Conservation (phyloP, 2,113 vertebrate genomes). For the Semicossyphus pulcher region DNA sequence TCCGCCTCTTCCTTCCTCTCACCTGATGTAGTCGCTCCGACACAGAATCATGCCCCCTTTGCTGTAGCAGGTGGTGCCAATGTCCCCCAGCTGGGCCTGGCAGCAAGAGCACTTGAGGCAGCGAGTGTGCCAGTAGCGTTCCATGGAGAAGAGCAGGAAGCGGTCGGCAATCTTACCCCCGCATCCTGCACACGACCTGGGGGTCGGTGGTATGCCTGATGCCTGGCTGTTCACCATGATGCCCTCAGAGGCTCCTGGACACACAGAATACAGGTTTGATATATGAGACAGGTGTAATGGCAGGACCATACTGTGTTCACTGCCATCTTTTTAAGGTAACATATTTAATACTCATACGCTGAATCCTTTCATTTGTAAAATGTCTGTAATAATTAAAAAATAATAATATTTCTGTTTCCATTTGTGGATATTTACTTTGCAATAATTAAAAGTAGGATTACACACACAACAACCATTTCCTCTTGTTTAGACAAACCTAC, state of each 20-base stretch:
- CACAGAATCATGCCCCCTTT: constrained; percentile 89
- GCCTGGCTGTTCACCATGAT: constrained; percentile 86
- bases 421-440: background rate
- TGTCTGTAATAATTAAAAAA: no score
- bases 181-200: constrained; percentile 85
- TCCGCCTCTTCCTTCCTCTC: constrained; percentile 14
- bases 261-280: background rate
- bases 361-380: no score
- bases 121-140: constrained; percentile 87
- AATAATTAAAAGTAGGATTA: background rate
- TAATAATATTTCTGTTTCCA: no score
- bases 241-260: constrained; percentile 40
- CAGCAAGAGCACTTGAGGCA: constrained; percentile 89
- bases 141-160: constrained; percentile 88
- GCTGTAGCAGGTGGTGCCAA: constrained; percentile 88
- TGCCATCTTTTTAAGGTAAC: background rate
- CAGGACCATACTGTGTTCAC: background rate
- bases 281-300: background rate
- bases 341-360: background rate
- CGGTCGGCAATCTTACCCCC: constrained; percentile 86
- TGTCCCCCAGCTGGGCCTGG: constrained; percentile 87
- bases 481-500: background rate
- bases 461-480: no score
- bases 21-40: constrained; percentile 88
- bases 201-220: constrained; percentile 61